Evolutionary conservation across 2,888 invertebrate genomes (phyloP).

Genomic region (Acronicta leporina): DNA sequence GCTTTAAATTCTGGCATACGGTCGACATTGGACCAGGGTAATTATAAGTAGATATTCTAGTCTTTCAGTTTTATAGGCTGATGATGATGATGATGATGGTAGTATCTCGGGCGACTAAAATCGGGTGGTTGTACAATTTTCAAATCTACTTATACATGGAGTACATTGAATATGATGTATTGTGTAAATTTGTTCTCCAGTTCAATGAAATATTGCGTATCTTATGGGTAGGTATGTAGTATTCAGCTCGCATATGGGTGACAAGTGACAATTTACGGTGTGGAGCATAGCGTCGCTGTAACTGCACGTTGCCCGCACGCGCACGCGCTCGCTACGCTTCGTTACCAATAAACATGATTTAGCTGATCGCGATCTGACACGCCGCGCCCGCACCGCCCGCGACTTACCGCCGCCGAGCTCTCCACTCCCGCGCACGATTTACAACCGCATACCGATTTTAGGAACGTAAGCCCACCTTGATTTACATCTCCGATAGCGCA

Average conservation of each 20-base stretch:
- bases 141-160: too few species aligned
- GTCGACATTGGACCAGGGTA: too few species aligned
- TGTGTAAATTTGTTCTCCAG: background rate
- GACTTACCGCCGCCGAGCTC: conserved; percentile 29
- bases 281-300: conserved; percentile 27
- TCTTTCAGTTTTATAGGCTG: too few species aligned
- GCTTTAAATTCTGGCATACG: too few species aligned
- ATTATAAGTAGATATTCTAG: too few species aligned
- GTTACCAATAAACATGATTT: conserved; percentile 83
- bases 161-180: too few species aligned
- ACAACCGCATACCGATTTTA: conserved; percentile 55
- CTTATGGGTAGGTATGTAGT: background rate
- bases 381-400: conserved; percentile 37
- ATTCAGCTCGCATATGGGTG: conserved; percentile 15
- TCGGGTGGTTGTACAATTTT: too few species aligned
- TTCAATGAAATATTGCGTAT: background rate
- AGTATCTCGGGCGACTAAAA: too few species aligned
- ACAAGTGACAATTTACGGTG: conserved; percentile 41
- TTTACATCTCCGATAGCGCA: conserved; percentile 50
- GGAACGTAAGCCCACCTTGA: conserved; percentile 50
- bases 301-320: conserved; percentile 32
- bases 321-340: conserved; percentile 77
- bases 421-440: conserved; percentile 52
- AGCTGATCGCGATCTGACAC: conserved; percentile 72
- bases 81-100: too few species aligned